Evolutionary conservation across 2,888 invertebrate genomes (phyloP).

Genomic region (Strigamia crassipes): DNA sequence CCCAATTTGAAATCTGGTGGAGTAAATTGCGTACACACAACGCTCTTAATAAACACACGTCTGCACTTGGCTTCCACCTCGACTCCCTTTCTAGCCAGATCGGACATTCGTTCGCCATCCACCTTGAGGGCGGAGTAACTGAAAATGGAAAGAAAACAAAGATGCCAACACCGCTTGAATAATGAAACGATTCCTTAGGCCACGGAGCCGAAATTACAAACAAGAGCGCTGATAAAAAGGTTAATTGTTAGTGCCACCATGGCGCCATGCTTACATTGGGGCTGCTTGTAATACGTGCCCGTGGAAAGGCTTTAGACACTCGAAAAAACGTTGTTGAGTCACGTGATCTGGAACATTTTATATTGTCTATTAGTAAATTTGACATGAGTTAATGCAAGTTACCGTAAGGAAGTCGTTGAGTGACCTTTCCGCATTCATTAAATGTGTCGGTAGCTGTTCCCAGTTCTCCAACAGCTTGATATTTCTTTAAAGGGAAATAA

Average conservation of each 20-base stretch:
- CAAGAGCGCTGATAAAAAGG: not conserved
- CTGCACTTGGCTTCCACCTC: not conserved
- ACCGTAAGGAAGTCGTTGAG: slow-evolving; percentile 53
- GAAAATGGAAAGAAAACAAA: slow-evolving; percentile 1
- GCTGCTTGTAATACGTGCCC: too few relatives aligned
- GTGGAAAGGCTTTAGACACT: too few relatives aligned
- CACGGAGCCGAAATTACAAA: not conserved
- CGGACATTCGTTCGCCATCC: not conserved
- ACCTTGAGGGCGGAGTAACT: slow-evolving; percentile 22
- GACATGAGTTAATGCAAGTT: not conserved
- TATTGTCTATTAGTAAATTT: not conserved
- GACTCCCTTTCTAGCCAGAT: not conserved
- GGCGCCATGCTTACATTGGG: not conserved
- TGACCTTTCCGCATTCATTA: slow-evolving; percentile 54
- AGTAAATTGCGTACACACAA: not conserved
- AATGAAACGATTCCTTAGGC: not conserved
- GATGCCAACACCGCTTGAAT: not conserved
- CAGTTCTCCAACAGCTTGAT: slow-evolving; percentile 53
- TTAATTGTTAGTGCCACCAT: not conserved
- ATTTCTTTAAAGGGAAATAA: slow-evolving; percentile 47
- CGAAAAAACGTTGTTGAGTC: not conserved
- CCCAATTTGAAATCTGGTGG: slow-evolving; percentile 20
- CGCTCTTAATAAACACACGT: not conserved
- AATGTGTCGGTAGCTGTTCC: slow-evolving; percentile 54
- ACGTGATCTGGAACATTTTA: not conserved